Base-by-base conservation (phyloP, 2,113 vertebrate species). In the Jacana jacana region DNA sequence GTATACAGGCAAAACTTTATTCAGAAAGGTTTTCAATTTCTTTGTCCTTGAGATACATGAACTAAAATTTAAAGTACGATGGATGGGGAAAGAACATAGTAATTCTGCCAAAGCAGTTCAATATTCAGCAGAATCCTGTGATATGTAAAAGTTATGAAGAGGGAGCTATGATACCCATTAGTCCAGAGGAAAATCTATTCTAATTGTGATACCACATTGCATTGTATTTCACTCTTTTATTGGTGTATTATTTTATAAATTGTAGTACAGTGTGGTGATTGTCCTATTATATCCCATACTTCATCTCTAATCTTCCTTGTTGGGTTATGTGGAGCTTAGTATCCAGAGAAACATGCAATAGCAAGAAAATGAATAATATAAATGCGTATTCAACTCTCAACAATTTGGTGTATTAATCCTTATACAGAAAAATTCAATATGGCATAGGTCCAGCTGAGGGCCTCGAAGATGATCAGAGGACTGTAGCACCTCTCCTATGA, bases 71-170 rank as follows among this genome's bases (percentile, higher is more conserved):
- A 90, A 97, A 97, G 88, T 86, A 76, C 95, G 85, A 93, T 86
- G 91, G 80, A 95, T 58, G 88, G 88, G 80, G 89, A 92, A 95
- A 97, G 91, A 97, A 94, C 63, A 84, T 80, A 92, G 84, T 33
- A 39, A 92, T 97, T 97, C 94, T 98, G 95, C 94, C 93, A 97
- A 97, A 97, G 94, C 66, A 96, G 79, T 93, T 97, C 94, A 97
- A 96, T 97, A 97, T 97, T 97, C 88, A 88, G 63, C 63, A 95
- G 93, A 88, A 72, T 93, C 81, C 72, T 95, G 76, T 85, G 93
- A 61, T 94, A 89, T 73, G 37, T 94, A 94, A 93, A 95, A 96
- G 77, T 95, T 97, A 89, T 69, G 76, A 97, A 97, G 94, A 97
- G 92, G 82, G 89, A 89, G 72, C 80, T 96, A 82, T 88, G 88